These are phyloP conservation scores for Chymomyza amoena DNA, from an alignment of 2,888 invertebrate species.

Conservation along the genomic window DNA sequence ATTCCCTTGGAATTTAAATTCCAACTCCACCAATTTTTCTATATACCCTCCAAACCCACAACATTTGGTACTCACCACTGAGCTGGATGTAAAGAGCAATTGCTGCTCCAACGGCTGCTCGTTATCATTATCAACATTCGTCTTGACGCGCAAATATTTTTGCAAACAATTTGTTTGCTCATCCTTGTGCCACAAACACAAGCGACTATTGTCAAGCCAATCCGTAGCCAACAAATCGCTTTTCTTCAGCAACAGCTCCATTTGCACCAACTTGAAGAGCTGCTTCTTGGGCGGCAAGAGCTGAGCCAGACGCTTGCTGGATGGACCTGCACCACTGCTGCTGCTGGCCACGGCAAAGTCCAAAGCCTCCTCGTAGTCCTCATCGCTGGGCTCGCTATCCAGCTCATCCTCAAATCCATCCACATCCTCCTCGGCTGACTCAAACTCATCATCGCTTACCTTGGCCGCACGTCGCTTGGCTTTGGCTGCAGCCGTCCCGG, in stretches of 20 bases:
- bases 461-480: conserved; percentile 63
- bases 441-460: conserved; percentile 65
- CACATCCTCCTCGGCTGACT: conserved; percentile 50
- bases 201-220: conserved; percentile 70
- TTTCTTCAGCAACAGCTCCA: conserved; percentile 74
- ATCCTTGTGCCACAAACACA: conserved; percentile 78
- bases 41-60: no score
- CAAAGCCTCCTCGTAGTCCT: conserved; percentile 51
- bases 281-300: conserved; percentile 72
- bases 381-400: conserved; percentile 59
- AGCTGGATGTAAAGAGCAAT: conserved; percentile 77
- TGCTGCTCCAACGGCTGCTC: conserved; percentile 61
- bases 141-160: conserved; percentile 77
- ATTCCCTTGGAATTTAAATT: no score
- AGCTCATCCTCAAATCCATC: conserved; percentile 53
- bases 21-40: no score
- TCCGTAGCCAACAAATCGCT: conserved; percentile 72
- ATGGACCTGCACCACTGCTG: conserved; percentile 30
- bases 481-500: conserved; percentile 54
- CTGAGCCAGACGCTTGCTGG: conserved; percentile 45
- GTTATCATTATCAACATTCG: conserved; percentile 20
- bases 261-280: conserved; percentile 44
- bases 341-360: conserved; percentile 41
- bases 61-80: conserved; percentile 72
- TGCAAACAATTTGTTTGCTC: conserved; percentile 76